phyloP scores from a whole-genome alignment of 2,113 vertebrate genomes.

The Oncorhynchus masou region DNA sequence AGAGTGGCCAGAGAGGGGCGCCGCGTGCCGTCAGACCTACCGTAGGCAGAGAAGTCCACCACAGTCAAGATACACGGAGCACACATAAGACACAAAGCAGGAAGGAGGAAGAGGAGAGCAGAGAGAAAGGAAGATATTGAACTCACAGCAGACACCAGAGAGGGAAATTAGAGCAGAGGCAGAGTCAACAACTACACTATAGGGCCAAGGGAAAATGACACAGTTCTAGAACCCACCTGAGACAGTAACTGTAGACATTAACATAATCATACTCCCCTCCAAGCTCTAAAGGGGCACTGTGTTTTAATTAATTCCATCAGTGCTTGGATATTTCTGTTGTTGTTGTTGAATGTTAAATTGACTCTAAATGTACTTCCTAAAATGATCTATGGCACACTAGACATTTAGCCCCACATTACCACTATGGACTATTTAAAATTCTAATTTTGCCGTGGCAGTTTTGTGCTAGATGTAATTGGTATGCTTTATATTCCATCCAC shows the following conservation, averaged over 20 bases:
- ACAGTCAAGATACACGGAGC: slow-evolving; percentile 81
- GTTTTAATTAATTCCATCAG: slow-evolving; percentile 11
- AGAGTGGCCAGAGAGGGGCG: slow-evolving; percentile 72
- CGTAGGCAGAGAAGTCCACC: slow-evolving; percentile 76
- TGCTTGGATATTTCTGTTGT: background rate
- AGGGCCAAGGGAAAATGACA: slow-evolving; percentile 69
- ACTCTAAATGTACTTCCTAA: slow-evolving; percentile 11
- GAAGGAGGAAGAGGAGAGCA: slow-evolving; percentile 72
- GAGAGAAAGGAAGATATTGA: slow-evolving; percentile 81
- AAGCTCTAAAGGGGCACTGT: slow-evolving; percentile 1
- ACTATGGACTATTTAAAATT: background rate
- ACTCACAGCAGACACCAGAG: slow-evolving; percentile 77
- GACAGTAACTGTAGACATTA: slow-evolving; percentile 24
- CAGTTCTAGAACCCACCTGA: slow-evolving; percentile 27
- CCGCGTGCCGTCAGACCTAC: slow-evolving; percentile 78
- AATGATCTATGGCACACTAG: slow-evolving; percentile 19
- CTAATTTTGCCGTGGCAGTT: background rate
- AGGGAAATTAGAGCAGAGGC: slow-evolving; percentile 71
- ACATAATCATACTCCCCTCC: slow-evolving; percentile 40
- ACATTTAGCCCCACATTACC: background rate
- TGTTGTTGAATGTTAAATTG: slow-evolving; percentile 16
- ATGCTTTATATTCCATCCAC: slow-evolving; percentile 17
- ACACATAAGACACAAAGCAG: slow-evolving; percentile 80
- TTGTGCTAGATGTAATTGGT: background rate
- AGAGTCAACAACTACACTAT: slow-evolving; percentile 67